Evolutionary conservation across 2,113 vertebrate genomes (phyloP), one percentile per base, ranked within the genome.

Genomic region (Eclectus roratus): DNA sequence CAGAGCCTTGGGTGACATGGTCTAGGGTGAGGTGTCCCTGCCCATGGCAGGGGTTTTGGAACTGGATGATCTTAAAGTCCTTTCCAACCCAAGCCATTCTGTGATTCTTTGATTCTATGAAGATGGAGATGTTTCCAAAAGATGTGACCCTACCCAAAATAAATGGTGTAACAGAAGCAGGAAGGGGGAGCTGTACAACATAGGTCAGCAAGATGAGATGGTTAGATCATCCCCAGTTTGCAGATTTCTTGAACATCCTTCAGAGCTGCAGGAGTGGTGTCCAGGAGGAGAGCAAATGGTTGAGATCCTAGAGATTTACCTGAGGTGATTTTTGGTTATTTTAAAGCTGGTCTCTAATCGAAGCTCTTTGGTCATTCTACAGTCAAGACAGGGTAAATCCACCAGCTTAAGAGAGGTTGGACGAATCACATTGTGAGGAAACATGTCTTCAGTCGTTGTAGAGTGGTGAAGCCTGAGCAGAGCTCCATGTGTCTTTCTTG

Each of bases 151-250:
- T 68, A 23, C 47, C n/a, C 53, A 27, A 63, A 69, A 61, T 16
- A 86, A 68, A 37, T 7, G 35, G 21, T 0, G 0, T 44, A 44
- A 56, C 13, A 43, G 77, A 79, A 61, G 13, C 0, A 1, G 50
- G 52, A 78, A 35, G 18, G 31, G 7, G 21, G 13, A 49, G 15
- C 23, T 63, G 10, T 73, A 19, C 15, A 17, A 5, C 2, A 6
- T 24, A 29, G 17, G 11, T 37, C 60, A 68, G 28, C 13, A 13
- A 43, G 21, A 55, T 39, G 53, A 72, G 43, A 18, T 23, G 19
- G 13, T 43, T 18, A 44, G 7, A 58, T 39, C 18, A 13, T 29
- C 44, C 29, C 27, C 19, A 70, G 1, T 3, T 8, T 21, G 3
- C 17, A 69, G 11, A 10, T 44, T 60, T 55, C 11, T 56, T 25